Evolutionary conservation across 1,140 invertebrate genomes (phyloP).

Genomic region (Trichonephila inaurata): DNA sequence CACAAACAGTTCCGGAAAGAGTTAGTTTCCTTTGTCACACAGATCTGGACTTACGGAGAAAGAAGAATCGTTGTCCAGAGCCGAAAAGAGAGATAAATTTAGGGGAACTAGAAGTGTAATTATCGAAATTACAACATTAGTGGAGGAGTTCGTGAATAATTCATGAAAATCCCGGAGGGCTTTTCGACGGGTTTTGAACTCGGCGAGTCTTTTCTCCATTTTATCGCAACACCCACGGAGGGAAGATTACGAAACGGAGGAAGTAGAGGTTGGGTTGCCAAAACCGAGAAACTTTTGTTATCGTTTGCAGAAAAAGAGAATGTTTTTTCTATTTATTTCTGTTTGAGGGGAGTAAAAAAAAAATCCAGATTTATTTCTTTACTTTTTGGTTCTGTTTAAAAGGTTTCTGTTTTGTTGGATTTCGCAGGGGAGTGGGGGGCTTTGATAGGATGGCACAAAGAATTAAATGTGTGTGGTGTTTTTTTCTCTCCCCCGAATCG

Average conservation of each 20-base stretch:
- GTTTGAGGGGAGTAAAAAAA: too few relatives aligned
- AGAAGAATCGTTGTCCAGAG: background rate
- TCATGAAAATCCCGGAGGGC: slow-evolving; percentile 33
- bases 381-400: too few relatives aligned
- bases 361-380: too few relatives aligned
- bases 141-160: slow-evolving; percentile 56
- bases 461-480: too few relatives aligned
- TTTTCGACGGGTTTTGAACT: slow-evolving; percentile 18
- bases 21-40: background rate
- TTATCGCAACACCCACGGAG: background rate
- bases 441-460: too few relatives aligned
- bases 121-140: slow-evolving; percentile 70
- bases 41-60: background rate
- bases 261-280: slow-evolving; percentile 22
- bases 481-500: too few relatives aligned
- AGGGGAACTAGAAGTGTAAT: slow-evolving; percentile 58
- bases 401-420: too few relatives aligned
- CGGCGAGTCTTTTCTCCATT: background rate
- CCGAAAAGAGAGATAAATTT: slow-evolving; percentile 58
- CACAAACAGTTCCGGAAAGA: background rate
- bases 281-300: slow-evolving; percentile 33
- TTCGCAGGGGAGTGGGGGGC: too few relatives aligned
- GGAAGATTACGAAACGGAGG: slow-evolving; percentile 25
- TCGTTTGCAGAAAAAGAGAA: background rate
- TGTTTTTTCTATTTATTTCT: background rate